Percentiles rank a stretch among this genome's conserved stretches.
Evolutionary conservation across 1,140 invertebrate species (phyloP).

Genomic region (Megalopta genalis): DNA sequence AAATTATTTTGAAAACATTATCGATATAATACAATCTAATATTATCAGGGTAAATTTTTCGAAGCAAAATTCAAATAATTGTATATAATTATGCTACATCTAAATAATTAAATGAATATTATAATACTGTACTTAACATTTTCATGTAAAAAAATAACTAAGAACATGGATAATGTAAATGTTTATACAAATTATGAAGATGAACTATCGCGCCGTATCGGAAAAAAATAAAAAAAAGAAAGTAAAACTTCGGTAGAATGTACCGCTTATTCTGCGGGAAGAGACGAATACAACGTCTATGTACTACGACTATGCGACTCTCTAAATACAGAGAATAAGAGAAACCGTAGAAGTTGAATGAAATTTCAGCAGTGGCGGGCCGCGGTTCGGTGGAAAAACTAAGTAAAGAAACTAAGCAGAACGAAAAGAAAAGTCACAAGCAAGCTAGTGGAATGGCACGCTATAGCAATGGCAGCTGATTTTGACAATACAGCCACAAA

Average conservation of each 20-base stretch:
- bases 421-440: not conserved
- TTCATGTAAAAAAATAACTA: too few relatives aligned
- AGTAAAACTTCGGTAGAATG: not conserved
- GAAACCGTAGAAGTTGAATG: conserved; percentile 22
- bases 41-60: too few relatives aligned
- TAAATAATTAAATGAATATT: too few relatives aligned
- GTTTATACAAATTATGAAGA: not conserved
- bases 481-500: conserved; percentile 75
- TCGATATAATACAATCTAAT: too few relatives aligned
- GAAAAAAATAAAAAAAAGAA: not conserved
- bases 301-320: not conserved
- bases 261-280: not conserved
- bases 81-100: too few relatives aligned
- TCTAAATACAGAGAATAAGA: not conserved
- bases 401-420: not conserved
- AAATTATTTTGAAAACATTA: not conserved
- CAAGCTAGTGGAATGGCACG: conserved; percentile 10
- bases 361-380: conserved; percentile 3
- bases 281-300: not conserved
- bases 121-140: too few relatives aligned
- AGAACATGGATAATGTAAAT: too few relatives aligned
- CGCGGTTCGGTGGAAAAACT: not conserved
- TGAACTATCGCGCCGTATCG: not conserved
- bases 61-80: too few relatives aligned
- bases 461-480: conserved; percentile 78